Evolutionary conservation across 2,113 vertebrate genomes (phyloP), one percentile per base, ranked within the genome.

Genomic region (Anarrhichthys ocellatus): DNA sequence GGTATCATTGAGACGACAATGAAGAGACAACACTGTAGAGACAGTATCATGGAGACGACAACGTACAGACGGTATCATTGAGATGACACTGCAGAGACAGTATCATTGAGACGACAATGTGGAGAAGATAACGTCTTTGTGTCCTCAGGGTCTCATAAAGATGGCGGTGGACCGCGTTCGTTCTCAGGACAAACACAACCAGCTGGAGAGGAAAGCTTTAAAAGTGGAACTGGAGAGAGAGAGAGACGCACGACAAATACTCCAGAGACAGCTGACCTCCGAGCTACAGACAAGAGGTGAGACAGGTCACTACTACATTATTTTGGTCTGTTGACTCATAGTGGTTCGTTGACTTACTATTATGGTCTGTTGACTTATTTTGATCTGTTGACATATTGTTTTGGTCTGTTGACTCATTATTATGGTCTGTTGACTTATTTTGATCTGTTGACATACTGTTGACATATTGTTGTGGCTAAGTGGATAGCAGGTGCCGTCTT

Each of bases 211-310:
- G 89, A 97, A 96, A 42, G 97, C 98, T 88, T 88, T 99, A 44
- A 95, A 96, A 89, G 92, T 96, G 95, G 97, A 99, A 88, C 94
- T 99, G 83, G 96, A 96, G 87, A 93, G 95, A 90, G 97, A 98
- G 89, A 90, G 96, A 84, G 96, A 97, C 81, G 92, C 96, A 46
- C 93, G 97, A 67, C 96, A 97, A 94, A 96, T 91, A 18, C 94
- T 99, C 90, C 97, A 99, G 94, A 96, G 96, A 81, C 96, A 97
- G 84, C 96, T 98, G 66, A 96, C 96, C 85, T 94, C 96, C 29
- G 97, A 99, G 82, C 95, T 97, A 66, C 97, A 98, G 80, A 97
- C 94, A 92, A 94, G 96, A 96, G 96, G 97, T 97, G 94, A 59
- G 24, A 59, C 32, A 4, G 32, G 32, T 32, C 32, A 32, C 32